Evolutionary conservation across 1,140 invertebrate genomes (phyloP).

Genomic region (Hyphantria cunea): DNA sequence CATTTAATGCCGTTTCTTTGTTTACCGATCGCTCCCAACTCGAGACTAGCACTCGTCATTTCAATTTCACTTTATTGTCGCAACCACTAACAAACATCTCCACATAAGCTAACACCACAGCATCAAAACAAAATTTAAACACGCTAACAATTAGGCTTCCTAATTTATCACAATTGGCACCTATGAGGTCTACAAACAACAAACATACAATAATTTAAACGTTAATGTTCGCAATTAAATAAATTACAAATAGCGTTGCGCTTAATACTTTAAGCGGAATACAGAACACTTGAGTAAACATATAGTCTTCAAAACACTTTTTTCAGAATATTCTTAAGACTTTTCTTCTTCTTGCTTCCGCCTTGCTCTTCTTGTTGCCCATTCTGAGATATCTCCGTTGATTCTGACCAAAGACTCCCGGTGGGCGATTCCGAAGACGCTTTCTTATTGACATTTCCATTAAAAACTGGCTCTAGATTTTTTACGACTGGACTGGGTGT

Average conservation of each 20-base stretch:
- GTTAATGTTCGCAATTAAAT: conserved; percentile 67
- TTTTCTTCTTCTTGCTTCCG: conserved; percentile 80
- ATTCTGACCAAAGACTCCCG: conserved; percentile 80
- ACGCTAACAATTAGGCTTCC: conserved; percentile 68
- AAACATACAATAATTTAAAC: conserved; percentile 75
- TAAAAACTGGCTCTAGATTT: conserved; percentile 61
- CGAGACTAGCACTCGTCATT: conserved; percentile 52
- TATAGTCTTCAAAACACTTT: conserved; percentile 84
- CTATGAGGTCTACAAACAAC: conserved; percentile 68
- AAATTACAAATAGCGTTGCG: conserved; percentile 64
- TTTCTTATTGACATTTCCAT: conserved; percentile 64
- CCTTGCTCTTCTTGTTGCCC: conserved; percentile 61
- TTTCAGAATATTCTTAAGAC: conserved; percentile 84
- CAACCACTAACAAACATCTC: conserved; percentile 34
- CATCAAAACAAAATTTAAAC: conserved; percentile 51
- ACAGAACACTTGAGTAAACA: conserved; percentile 50
- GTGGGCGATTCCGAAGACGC: conserved; percentile 73
- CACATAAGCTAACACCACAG: conserved; percentile 46
- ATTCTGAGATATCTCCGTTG: conserved; percentile 75
- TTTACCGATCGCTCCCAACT: conserved; percentile 58
- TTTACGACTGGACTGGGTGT: conserved; percentile 60
- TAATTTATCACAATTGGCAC: conserved; percentile 80
- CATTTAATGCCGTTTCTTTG: conserved; percentile 78
- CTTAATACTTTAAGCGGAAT: conserved; percentile 40
- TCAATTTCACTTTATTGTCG: conserved; percentile 53